These are phyloP conservation scores for Endotricha flammealis DNA, from an alignment of 2,888 invertebrate species.

Conservation along the genomic window DNA sequence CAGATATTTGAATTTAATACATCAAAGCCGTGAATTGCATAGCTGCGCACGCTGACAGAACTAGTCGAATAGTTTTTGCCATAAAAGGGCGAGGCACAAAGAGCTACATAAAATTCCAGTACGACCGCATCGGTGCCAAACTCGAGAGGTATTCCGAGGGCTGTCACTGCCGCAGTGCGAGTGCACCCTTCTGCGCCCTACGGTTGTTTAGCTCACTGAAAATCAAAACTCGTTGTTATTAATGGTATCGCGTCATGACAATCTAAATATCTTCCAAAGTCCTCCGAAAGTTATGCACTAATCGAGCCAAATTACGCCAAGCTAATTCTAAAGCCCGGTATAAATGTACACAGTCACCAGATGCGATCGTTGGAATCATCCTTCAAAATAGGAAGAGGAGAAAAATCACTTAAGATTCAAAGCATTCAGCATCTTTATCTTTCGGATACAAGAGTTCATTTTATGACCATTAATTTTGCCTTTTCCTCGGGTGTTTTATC, in stretches of 20 bases:
- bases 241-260: conserved; percentile 72
- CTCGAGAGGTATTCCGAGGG: conserved; percentile 70
- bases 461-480: conserved; percentile 78
- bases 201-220: conserved; percentile 72
- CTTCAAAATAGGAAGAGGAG: conserved; percentile 61
- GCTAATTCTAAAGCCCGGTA: conserved; percentile 49
- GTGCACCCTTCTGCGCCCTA: conserved; percentile 62
- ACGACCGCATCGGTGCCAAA: conserved; percentile 71
- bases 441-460: conserved; percentile 76
- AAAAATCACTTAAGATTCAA: conserved; percentile 74
- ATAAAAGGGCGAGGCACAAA: conserved; percentile 72
- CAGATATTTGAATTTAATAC: conserved; percentile 17
- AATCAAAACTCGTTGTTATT: conserved; percentile 76
- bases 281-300: conserved; percentile 56
- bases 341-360: conserved; percentile 69
- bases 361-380: conserved; percentile 65
- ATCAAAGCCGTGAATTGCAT: conserved; percentile 63
- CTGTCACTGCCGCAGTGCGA: conserved; percentile 58
- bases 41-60: conserved; percentile 58
- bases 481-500: conserved; percentile 77
- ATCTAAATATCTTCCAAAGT: conserved; percentile 67
- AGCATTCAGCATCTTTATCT: conserved; percentile 77
- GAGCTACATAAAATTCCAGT: conserved; percentile 74
- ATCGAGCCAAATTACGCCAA: conserved; percentile 53
- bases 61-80: conserved; percentile 66